Percentiles rank a stretch among this genome's conserved stretches.
phyloP scores from a whole-genome alignment of 1,140 invertebrate species.

The Bombyx mori region ASM3026992v2 NC_085112.1:13225001-13225500 shows the following conservation, averaged over 20 bases:
- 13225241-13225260: slow-evolving; percentile 22
- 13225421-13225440: not conserved
- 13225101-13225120: too few relatives aligned
- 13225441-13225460: slow-evolving; percentile 2
- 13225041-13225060: too few relatives aligned
- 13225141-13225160: too few relatives aligned
- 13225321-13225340: slow-evolving; percentile 23
- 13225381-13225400: slow-evolving; percentile 9
- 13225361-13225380: slow-evolving; percentile 15
- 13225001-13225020: too few relatives aligned
- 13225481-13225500: slow-evolving; percentile 1
- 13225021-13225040: too few relatives aligned
- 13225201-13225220: slow-evolving; percentile 46
- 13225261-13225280: slow-evolving; percentile 41
- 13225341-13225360: slow-evolving; percentile 17
- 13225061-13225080: too few relatives aligned
- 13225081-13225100: too few relatives aligned
- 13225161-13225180: too few relatives aligned
- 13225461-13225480: slow-evolving; percentile 1
- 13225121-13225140: too few relatives aligned
- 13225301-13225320: slow-evolving; percentile 25
- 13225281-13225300: slow-evolving; percentile 37
- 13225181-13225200: slow-evolving; percentile 33
- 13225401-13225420: slow-evolving; percentile 2
- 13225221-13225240: slow-evolving; percentile 30